Evolutionary conservation across 2,888 invertebrate species (phyloP).

Genomic region (Byasa hedistus): DNA sequence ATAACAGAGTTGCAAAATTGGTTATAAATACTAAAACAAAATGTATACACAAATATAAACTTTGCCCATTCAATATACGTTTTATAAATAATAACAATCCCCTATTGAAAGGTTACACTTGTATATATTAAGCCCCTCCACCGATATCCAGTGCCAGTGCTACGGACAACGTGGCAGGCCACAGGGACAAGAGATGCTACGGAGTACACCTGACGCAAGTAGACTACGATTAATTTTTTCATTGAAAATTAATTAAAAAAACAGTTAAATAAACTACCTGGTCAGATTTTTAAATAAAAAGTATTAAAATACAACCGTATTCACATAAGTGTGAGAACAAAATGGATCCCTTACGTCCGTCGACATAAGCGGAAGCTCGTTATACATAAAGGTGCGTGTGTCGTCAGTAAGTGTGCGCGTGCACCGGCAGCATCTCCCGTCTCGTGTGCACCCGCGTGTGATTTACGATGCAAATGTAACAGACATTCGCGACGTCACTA

Average conservation of each 20-base stretch:
- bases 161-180: slow-evolving; percentile 17
- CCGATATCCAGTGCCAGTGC: slow-evolving; percentile 25
- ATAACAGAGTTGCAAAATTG: background rate
- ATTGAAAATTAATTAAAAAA: too few relatives aligned
- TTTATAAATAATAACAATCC: background rate
- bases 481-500: slow-evolving; percentile 9
- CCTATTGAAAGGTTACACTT: background rate
- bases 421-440: slow-evolving; percentile 16
- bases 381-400: background rate
- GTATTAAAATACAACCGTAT: too few relatives aligned
- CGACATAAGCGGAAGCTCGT: slow-evolving; percentile 20
- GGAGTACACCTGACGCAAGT: background rate
- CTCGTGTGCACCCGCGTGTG: slow-evolving; percentile 20
- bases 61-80: background rate
- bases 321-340: background rate
- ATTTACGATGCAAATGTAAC: slow-evolving; percentile 6
- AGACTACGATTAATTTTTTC: background rate
- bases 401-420: slow-evolving; percentile 7
- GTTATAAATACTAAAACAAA: background rate
- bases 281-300: too few relatives aligned
- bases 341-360: background rate
- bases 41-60: background rate
- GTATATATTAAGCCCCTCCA: slow-evolving; percentile 25
- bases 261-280: background rate
- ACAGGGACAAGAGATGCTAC: slow-evolving; percentile 19